Percentiles rank a stretch among this genome's conserved stretches.
Evolutionary conservation across 2,888 invertebrate species (phyloP).

Genomic region (Nomada lathburiana): DNA sequence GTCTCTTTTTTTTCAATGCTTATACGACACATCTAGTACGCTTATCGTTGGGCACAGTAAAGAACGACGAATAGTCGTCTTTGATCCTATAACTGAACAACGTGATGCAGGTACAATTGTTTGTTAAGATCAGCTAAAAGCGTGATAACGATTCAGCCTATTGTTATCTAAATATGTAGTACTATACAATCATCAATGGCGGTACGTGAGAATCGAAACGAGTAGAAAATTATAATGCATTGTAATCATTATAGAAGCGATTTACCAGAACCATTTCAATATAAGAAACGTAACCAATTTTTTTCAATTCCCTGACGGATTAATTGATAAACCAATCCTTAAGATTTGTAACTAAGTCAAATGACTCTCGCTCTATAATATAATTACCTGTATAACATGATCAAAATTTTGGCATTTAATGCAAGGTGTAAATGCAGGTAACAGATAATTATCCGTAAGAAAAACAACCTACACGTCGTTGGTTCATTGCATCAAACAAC

Average conservation of each 20-base stretch:
- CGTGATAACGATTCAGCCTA: slow-evolving; percentile 32
- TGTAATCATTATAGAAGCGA: slow-evolving; percentile 6
- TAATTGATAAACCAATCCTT: too few species aligned
- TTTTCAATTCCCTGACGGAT: too few species aligned
- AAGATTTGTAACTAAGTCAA: too few species aligned
- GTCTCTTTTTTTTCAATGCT: not conserved
- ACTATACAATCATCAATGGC: not conserved
- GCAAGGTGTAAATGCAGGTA: slow-evolving; percentile 26
- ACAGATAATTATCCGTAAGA: slow-evolving; percentile 19
- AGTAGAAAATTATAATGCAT: slow-evolving; percentile 33
- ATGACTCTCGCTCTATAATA: too few species aligned
- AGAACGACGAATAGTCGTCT: slow-evolving; percentile 11
- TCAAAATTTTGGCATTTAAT: slow-evolving; percentile 21
- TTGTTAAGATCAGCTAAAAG: slow-evolving; percentile 41
- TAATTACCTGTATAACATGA: not conserved
- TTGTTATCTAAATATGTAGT: not conserved
- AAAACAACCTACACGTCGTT: not conserved
- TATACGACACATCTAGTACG: slow-evolving; percentile 28
- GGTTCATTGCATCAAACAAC: not conserved
- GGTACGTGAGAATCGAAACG: slow-evolving; percentile 6
- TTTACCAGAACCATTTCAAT: too few species aligned
- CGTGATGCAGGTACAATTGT: slow-evolving; percentile 52
- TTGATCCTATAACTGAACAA: slow-evolving; percentile 28
- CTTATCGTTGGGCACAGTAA: not conserved
- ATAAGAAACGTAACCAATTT: too few species aligned